Percentiles rank a stretch among this genome's conserved stretches.
These are phyloP conservation scores for Gallinago paraguaiae DNA, from an alignment of 2,113 vertebrate genomes.

Conservation along the genomic window DNA sequence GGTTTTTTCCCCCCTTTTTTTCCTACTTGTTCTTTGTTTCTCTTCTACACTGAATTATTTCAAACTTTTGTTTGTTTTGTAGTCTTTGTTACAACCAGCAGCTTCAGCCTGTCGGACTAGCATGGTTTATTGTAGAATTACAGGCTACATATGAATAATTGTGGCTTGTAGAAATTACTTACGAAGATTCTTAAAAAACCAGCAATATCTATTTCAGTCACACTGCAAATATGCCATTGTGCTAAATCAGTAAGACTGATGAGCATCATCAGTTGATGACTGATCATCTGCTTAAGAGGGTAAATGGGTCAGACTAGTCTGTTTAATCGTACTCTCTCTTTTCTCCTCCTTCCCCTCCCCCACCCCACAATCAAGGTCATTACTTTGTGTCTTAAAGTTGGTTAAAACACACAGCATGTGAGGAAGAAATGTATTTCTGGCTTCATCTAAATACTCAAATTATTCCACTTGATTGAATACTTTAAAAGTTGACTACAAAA, in stretches of 20 bases:
- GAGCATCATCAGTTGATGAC: slow-evolving; percentile 30
- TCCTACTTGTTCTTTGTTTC: not conserved
- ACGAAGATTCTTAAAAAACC: not conserved
- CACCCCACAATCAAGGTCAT: not conserved
- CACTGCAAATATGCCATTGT: not conserved
- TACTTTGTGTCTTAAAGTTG: not conserved
- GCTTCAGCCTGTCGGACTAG: not conserved
- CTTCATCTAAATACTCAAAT: not conserved
- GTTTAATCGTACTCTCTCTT: slow-evolving; percentile 7
- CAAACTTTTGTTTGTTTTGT: not conserved
- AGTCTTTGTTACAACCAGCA: not conserved
- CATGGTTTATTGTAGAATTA: not conserved
- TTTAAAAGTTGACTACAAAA: not conserved
- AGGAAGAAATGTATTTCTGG: not conserved
- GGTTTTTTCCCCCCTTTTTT: not conserved
- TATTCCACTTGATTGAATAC: not conserved
- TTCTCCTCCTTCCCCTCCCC: not conserved
- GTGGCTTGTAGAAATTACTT: not conserved
- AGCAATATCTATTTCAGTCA: not conserved
- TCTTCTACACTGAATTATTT: not conserved
- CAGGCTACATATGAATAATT: not conserved
- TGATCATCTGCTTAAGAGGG: slow-evolving; percentile 54
- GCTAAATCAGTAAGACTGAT: slow-evolving; percentile 17
- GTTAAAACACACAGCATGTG: not conserved
- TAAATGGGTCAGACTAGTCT: slow-evolving; percentile 52